Evolutionary conservation across 2,797 vertebrate species (phyloP), one percentile per base, ranked within the genome.

Genomic region (Gambelia wislizenii): DNA sequence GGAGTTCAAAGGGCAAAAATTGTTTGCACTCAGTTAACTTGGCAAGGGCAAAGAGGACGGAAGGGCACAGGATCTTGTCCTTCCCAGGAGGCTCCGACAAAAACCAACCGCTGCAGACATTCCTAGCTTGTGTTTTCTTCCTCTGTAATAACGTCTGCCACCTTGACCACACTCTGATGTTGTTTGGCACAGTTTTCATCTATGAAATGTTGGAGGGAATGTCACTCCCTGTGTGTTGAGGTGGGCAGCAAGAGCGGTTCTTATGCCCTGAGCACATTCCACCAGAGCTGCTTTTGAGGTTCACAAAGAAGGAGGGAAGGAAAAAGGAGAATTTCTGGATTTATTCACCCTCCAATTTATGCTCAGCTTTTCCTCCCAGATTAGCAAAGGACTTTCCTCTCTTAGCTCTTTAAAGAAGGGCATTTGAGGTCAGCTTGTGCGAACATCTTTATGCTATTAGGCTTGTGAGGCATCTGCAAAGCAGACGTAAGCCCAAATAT

Each of bases 381-480:
- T 39, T 83, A 72, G 76, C 54, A 89, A 6, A 67, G 2, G 39
- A 85, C 90, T 83, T 61, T 82, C 89, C 61, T 42, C 61, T 42
- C 42, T 10, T 56, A 72, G 75, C 70, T 27, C 39, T 94, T 94
- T 84, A 79, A 77, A 64, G 64, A 67, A 90, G 94, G 94, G 89
- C 94, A 88, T 96, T 92, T 93, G 86, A 96, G 95, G 95, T 95
- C 96, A 95, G 69, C 83, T 85, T 86, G 79, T 75, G 92, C 92
- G 56, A 95, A 91, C 93, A 96, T 96, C 94, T 95, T 96, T 96
- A 92, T 96, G 91, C 85, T 91, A 82, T 95, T 94, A 93, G 93
- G 93, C 91, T 91, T 95, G 88, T 93, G 94, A 96, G 93, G 93
- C 96, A 95, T 96, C 95, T 96, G 95, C 95, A 96, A 95, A 94